Evolutionary conservation across 2,797 vertebrate genomes (phyloP).

Genomic region (Oreochromis grahami): DNA sequence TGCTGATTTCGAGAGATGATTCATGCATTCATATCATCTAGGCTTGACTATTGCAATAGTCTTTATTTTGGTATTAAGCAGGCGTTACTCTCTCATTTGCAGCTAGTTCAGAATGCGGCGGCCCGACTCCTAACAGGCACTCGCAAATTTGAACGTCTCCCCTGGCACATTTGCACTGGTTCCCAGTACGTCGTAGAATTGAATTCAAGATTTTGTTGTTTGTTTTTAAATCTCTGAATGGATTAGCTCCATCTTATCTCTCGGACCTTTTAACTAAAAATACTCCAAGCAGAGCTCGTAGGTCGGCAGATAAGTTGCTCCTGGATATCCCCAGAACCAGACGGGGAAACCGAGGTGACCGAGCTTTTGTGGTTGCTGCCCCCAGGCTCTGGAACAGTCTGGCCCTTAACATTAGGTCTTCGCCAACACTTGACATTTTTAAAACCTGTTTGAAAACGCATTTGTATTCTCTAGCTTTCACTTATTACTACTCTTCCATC

Average conservation of each 20-base stretch:
- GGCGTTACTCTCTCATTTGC: neutral
- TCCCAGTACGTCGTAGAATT: neutral
- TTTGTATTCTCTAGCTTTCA: neutral
- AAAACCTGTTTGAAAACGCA: too few relatives aligned
- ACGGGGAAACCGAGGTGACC: neutral
- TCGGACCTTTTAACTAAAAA: too few relatives aligned
- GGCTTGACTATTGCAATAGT: neutral
- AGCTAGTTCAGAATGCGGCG: neutral
- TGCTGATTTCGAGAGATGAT: neutral
- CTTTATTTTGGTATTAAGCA: neutral
- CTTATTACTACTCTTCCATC: neutral
- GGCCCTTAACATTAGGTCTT: neutral
- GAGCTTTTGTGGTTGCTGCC: neutral
- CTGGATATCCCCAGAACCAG: neutral
- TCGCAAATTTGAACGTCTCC: neutral
- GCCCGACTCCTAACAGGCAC: neutral
- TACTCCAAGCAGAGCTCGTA: too few relatives aligned
- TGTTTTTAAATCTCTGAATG: neutral
- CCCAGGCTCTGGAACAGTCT: neutral
- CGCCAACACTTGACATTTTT: neutral
- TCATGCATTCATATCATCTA: neutral
- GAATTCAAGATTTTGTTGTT: neutral
- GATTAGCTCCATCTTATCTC: neutral
- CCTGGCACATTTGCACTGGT: neutral
- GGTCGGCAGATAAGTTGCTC: neutral